Base-by-base conservation (phyloP, 2,888 invertebrate species). In the Leptodirus hochenwartii region DNA sequence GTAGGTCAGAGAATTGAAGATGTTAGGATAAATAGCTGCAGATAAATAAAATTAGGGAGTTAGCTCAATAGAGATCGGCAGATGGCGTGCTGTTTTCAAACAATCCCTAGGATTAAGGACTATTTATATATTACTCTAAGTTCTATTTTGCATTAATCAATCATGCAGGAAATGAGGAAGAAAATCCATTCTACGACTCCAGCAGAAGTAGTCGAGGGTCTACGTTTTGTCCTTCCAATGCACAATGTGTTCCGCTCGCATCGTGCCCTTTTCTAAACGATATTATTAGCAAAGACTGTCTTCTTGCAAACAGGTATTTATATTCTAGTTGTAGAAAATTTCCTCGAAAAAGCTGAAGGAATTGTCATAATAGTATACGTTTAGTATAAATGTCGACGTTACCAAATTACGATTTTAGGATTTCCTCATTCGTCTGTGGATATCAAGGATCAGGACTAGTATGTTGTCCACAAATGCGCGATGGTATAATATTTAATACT, bases 381-480 rank as follows among this genome's bases (percentile, higher is more conserved):
- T 25, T 3, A 25, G 13, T 6, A 25, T 13, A 16, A 6, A 9
- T 24, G 14, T 31, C 12, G 14, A 11, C 9, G 11, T 33, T 13
- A 17, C 13, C 25, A 32, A 27, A 26, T 25, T 9, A 23, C 22
- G 22, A 25, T 15, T 25, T 11, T 20, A 36, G 33, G 24, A 27
- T 37, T 24, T 32, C 35, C 10, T 35, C 63, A 37, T 43, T 72
- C 29, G 64, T 66, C 1, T 72, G 72, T 37, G 71, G 71, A 2
- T 66, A 49, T 35, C 48, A 51, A 42, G 54, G 64, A 32, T 59
- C 56, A 0, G 63, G 65, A 16, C 54, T 64, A 38, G 63, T 72
- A 1, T 72, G 71, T 45, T 72, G 72, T 43, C 71, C 71, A 0
- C 56, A 61, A 0, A 59, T 62, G 30, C 59, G 59, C 31, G 58